A percentile compares a stretch with the other conserved stretches of the same genome.
Evolutionary conservation across 2,113 vertebrate species (phyloP).

Genomic region (Lates calcarifer): DNA sequence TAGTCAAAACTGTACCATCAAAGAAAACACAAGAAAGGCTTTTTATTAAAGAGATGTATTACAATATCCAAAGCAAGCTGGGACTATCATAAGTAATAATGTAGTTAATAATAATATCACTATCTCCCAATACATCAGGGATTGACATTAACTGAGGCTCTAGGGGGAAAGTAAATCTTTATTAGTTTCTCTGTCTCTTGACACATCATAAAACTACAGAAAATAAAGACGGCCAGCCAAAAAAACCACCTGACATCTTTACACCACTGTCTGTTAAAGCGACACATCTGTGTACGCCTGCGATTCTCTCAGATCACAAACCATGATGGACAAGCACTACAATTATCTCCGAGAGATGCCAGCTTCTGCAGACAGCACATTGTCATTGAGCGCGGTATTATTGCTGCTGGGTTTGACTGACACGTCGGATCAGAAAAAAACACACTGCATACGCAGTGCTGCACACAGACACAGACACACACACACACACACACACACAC

Average conservation of each 20-base stretch:
- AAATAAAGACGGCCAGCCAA: conserved; percentile 10
- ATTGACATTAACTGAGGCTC: conserved; percentile 1
- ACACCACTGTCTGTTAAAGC: conserved; percentile 18
- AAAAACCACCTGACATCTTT: conserved; percentile 47
- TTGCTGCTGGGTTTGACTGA: conserved; percentile 58
- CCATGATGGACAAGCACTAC: conserved; percentile 65
- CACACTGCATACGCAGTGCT: neutral
- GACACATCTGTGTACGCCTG: neutral
- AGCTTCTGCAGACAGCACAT: conserved; percentile 52
- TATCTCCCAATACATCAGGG: neutral
- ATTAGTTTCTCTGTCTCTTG: neutral
- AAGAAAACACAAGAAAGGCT: neutral
- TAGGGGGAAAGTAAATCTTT: conserved; percentile 17
- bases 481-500: too few relatives aligned
- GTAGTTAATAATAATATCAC: conserved; percentile 17
- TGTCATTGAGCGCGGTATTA: conserved; percentile 44
- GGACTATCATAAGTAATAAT: conserved; percentile 5
- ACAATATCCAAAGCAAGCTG: neutral
- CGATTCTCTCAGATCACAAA: conserved; percentile 51
- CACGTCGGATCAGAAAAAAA: conserved; percentile 40
- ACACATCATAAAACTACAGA: conserved; percentile 23
- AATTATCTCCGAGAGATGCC: conserved; percentile 68
- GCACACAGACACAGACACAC: neutral
- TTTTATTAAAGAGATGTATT: conserved; percentile 6
- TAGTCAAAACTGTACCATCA: neutral